Conservation (phyloP, 2,797 vertebrate species). For the Limnodromus scolopaceus region DNA sequence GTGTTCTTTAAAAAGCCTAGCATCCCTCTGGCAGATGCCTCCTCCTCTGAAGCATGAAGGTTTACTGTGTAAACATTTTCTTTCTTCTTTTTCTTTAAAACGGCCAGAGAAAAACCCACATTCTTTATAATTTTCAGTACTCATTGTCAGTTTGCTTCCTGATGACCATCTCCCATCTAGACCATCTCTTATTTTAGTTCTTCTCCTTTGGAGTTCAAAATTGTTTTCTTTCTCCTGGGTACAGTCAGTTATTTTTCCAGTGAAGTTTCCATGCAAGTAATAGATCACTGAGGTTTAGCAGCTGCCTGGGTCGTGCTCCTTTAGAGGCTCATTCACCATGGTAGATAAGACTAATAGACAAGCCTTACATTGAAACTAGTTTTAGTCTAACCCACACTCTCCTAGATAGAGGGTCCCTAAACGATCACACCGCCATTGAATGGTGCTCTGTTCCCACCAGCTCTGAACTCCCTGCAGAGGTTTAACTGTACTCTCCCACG, state of each 20-base stretch:
- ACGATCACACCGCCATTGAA: not conserved
- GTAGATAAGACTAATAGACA: not conserved
- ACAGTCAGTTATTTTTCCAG: not conserved
- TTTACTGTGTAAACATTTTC: not conserved
- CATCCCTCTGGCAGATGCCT: not conserved
- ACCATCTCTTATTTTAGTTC: not conserved
- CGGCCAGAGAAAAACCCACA: fast-evolving
- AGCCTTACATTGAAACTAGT: not conserved
- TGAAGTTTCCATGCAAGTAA: not conserved
- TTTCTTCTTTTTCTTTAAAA: not conserved
- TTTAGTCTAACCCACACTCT: not conserved
- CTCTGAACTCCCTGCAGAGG: not conserved
- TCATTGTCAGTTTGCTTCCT: not conserved
- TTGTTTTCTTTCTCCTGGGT: not conserved
- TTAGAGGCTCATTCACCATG: not conserved
- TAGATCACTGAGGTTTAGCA: not conserved
- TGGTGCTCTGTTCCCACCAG: not conserved
- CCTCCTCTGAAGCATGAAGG: not conserved
- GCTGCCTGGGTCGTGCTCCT: not conserved
- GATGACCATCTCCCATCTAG: not conserved
- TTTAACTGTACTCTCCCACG: not conserved
- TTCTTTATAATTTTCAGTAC: not conserved
- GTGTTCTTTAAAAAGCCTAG: not conserved
- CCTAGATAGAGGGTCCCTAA: not conserved
- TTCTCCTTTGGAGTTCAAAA: not conserved